A percentile compares a stretch with the other conserved stretches of the same genome.
Evolutionary conservation across 35 echinoderm and acorn worm species (phyloP).

Genomic region (Apostichopus parvimensis): DNA sequence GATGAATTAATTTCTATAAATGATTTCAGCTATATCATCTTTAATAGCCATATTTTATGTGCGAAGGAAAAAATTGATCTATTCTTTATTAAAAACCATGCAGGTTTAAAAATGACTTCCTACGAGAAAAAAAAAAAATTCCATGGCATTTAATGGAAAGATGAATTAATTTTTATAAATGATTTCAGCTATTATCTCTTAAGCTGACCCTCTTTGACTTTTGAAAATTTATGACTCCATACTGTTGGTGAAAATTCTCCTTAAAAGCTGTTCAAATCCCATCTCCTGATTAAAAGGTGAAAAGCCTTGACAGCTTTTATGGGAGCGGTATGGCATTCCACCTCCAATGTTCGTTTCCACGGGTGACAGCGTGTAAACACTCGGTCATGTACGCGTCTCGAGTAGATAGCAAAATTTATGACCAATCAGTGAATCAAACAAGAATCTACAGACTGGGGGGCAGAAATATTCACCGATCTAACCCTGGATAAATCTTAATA

Average conservation of each 20-base stretch:
- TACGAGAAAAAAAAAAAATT: not conserved
- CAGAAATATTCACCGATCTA: not conserved
- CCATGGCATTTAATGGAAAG: not conserved
- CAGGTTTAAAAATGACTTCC: no score
- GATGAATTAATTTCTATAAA: not conserved
- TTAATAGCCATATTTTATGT: no score
- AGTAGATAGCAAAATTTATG: not conserved
- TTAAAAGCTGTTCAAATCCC: slow-evolving; percentile 14
- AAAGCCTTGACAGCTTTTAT: not conserved
- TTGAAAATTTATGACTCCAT: not conserved
- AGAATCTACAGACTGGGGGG: not conserved
- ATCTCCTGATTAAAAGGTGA: slow-evolving; percentile 15
- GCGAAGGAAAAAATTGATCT: no score
- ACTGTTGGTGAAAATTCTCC: not conserved
- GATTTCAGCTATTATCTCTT: slow-evolving; percentile 5
- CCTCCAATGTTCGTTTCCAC: not conserved
- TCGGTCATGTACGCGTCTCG: not conserved
- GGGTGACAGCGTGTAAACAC: slow-evolving; percentile 4
- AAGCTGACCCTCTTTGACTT: not conserved
- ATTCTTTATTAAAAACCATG: no score
- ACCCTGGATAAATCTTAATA: not conserved
- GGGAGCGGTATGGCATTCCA: not conserved
- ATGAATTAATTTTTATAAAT: not conserved
- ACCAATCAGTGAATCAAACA: not conserved
- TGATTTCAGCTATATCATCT: not conserved